Percentiles rank a stretch among this genome's conserved stretches.
These are phyloP conservation scores for Acleris laterana DNA, from an alignment of 2,888 invertebrate genomes.

Conservation along the genomic window DNA sequence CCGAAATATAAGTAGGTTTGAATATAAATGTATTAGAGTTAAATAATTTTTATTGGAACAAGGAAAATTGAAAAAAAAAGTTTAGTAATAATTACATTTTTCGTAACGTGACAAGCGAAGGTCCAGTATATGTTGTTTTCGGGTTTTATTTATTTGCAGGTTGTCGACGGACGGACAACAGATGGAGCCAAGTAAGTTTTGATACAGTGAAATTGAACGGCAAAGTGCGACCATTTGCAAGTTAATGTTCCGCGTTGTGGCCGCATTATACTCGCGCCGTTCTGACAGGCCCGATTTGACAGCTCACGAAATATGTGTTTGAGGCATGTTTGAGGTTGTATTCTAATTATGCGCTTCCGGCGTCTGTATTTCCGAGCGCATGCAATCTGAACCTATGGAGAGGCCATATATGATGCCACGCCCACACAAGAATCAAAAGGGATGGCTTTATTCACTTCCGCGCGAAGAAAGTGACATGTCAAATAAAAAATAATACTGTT, in stretches of 20 bases:
- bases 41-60: conserved; percentile 42
- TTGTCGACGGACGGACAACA: conserved; percentile 26
- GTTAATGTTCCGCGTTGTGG: conserved; percentile 2
- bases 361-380: too few relatives aligned
- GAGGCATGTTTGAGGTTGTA: too few relatives aligned
- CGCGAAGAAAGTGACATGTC: too few relatives aligned
- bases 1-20: conserved; percentile 31
- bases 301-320: too few relatives aligned
- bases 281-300: neutral
- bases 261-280: neutral
- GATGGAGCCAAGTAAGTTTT: conserved; percentile 39
- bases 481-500: too few relatives aligned
- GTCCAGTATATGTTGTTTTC: conserved; percentile 42
- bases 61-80: conserved; percentile 41
- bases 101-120: conserved; percentile 40
- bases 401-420: too few relatives aligned
- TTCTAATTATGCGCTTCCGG: too few relatives aligned
- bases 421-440: too few relatives aligned
- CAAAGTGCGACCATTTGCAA: conserved; percentile 32
- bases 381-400: too few relatives aligned
- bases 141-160: conserved; percentile 39
- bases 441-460: too few relatives aligned
- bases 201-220: conserved; percentile 21
- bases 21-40: conserved; percentile 36
- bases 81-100: conserved; percentile 37